Base-by-base conservation (phyloP, 1,140 invertebrate species). In the Charaxes varanes region DNA sequence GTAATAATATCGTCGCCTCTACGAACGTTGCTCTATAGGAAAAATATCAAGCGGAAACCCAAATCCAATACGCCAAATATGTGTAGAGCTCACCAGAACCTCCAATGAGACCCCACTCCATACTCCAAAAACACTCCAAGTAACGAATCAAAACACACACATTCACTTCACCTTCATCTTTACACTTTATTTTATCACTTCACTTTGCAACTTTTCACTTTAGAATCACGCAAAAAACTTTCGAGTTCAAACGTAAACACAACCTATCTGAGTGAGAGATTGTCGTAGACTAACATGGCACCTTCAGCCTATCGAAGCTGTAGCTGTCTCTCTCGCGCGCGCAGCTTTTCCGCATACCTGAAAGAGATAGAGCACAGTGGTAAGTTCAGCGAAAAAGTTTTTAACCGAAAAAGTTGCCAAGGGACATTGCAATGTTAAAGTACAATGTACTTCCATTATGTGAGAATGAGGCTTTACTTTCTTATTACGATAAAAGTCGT, bases 371-470 rank as follows among this genome's bases (percentile, higher is more conserved):
- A 32, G 5, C 2, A 14, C 32, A 11, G 18, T 23, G 13, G 34
- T 40, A 38, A 43, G 41, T 41, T 43, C 44, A 17, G 23, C 8
- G 8, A 34, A 17, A 23, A 22, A 47, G 43, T 53, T 47, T 53
- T 43, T 30, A 40, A 40, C 41, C 34, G 33, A 50, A 50, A 49
- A 50, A 50, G 41, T 37, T 43, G 47, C 28, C 27, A 28, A 42
- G 40, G 40, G 31, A 34, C 40, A 42, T 35, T 23, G 40, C 40
- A 42, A 42, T 19, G 41, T 30, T 35, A 35, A 28, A 26, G 35
- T 40, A 26, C 37, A 35, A 27, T 43, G 41, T 35, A 28, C 41
- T 38, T n/a, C 12, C 27, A 28, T 10, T 28, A 15, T 38, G 35
- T 38, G 35, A 38, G 35, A 38, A 38, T 26, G 35, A 18, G 13